Evolutionary conservation across 2,888 invertebrate species (phyloP).

Genomic region (Lycaena phlaeas): DNA sequence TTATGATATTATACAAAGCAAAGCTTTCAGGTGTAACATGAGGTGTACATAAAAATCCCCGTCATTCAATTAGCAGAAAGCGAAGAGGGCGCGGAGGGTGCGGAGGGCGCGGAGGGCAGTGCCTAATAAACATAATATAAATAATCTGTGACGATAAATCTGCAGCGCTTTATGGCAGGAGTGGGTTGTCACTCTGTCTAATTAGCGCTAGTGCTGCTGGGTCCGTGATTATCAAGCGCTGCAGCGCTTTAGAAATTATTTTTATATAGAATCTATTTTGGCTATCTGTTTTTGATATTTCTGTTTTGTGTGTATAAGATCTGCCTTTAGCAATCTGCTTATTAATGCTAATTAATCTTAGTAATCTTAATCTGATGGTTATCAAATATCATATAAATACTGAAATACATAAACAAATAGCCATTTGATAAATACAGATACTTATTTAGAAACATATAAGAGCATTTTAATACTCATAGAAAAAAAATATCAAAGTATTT

Average conservation of each 20-base stretch:
- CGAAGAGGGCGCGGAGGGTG: slow-evolving; percentile 34
- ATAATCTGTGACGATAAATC: slow-evolving; percentile 71
- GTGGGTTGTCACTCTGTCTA: slow-evolving; percentile 71
- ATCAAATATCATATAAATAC: too few relatives aligned
- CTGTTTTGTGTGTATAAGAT: too few relatives aligned
- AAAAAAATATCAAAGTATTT: too few relatives aligned
- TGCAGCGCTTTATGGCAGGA: slow-evolving; percentile 70
- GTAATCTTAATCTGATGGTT: too few relatives aligned
- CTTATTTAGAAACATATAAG: too few relatives aligned
- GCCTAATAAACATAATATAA: slow-evolving; percentile 73
- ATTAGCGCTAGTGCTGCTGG: slow-evolving; percentile 63
- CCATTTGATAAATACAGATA: too few relatives aligned
- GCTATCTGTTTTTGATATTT: too few relatives aligned
- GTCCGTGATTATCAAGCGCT: slow-evolving; percentile 10
- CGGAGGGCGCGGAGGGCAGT: slow-evolving; percentile 48
- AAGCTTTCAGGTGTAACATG: slow-evolving; percentile 44
- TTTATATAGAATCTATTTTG: too few relatives aligned
- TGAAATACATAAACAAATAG: too few relatives aligned
- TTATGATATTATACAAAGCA: slow-evolving; percentile 20
- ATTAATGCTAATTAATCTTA: too few relatives aligned
- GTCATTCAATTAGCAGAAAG: slow-evolving; percentile 70
- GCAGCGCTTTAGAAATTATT: slow-evolving; percentile 12
- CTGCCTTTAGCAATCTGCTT: too few relatives aligned
- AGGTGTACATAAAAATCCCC: slow-evolving; percentile 58
- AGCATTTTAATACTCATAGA: too few relatives aligned